A percentile compares a stretch with the other conserved stretches of the same genome.
Evolutionary conservation across 1,140 invertebrate species (phyloP).

Genomic region (Drosophila virilis): DNA sequence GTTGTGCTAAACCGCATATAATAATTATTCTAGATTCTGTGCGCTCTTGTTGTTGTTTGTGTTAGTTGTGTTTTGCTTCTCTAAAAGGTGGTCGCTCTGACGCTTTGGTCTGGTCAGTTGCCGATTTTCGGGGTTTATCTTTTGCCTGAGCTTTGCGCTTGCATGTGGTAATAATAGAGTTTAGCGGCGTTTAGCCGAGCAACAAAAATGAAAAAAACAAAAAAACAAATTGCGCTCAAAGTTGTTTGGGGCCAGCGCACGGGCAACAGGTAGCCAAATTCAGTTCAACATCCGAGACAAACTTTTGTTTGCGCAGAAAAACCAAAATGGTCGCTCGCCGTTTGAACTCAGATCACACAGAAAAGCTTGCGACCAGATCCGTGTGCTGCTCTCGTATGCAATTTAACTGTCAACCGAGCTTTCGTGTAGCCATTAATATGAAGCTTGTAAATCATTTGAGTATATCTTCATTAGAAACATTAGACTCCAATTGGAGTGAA

Average conservation of each 20-base stretch:
- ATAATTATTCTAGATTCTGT: conserved; percentile 75
- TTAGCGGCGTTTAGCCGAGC: conserved; percentile 37
- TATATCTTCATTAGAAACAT: conserved; percentile 7
- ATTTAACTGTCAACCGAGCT: conserved; percentile 19
- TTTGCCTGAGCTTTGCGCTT: conserved; percentile 41
- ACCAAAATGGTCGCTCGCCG: conserved; percentile 18
- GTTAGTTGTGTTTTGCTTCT: conserved; percentile 20
- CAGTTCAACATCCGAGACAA: conserved; percentile 12
- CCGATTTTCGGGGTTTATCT: conserved; percentile 35
- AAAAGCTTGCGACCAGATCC: background rate
- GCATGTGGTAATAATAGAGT: conserved; percentile 38
- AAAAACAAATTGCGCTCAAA: conserved; percentile 17
- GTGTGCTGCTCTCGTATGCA: conserved; percentile 7
- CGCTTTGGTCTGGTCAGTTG: conserved; percentile 40
- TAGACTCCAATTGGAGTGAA: background rate
- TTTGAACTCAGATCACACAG: conserved; percentile 17
- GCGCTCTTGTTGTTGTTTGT: conserved; percentile 21
- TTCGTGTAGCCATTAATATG: conserved; percentile 14
- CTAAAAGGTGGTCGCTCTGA: conserved; percentile 69
- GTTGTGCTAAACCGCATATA: conserved; percentile 58
- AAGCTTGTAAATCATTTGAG: conserved; percentile 8
- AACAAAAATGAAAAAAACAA: conserved; percentile 12
- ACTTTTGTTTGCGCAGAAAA: conserved; percentile 32
- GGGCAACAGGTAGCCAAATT: conserved; percentile 36
- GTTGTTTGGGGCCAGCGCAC: conserved; percentile 16